Base-by-base conservation (phyloP, 2,797 vertebrate genomes). In the Periparus ater region DNA sequence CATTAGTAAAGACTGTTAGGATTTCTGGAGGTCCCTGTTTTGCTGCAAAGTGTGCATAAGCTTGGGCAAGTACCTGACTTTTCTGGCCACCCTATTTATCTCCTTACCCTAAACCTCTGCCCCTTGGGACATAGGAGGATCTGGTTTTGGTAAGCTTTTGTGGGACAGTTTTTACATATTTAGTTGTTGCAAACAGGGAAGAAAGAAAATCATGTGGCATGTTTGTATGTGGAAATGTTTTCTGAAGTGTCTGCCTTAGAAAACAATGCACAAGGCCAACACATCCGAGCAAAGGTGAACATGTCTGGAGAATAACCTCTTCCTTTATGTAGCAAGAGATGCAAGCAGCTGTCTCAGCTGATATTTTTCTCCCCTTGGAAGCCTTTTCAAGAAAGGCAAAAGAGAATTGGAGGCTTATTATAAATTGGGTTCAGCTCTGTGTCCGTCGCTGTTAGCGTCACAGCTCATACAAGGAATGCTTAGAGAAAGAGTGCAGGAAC, bases 311-410 rank as follows among this genome's bases (percentile, higher is more conserved):
- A 80, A 54, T 40, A 89, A 65, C 21, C 18, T 83, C 34, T 85
- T 83, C 53, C n/a, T 48, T 84, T 92, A 75, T 32, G 50, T 19
- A 66, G 66, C 32, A 77, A 84, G 42, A 81, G 51, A 53, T 53
- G 51, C 26, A 89, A 83, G 27, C 40, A 60, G n/a, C 72, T 96
- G 66, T 83, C 76, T 80, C 32, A 13, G 36, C 20, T 92, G 53
- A 50, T 62, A 6, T 18, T 86, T 81, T 72, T 38, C 23, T 14
- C 10, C 2, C 14, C 20, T 88, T 83, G 55, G 58, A 88, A 72
- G 40, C 27, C 23, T 81, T 88, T 94, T 77, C 51, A 85, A 72
- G 72, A 88, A 50, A 77, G 42, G 17, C 21, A 63, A 75, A 95
- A 71, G 47, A 72, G 32, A 85, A 71, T 25, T 91, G 44, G 50